phyloP scores from a whole-genome alignment of 2,113 vertebrate species.

The Pterophyllum scalare region DNA sequence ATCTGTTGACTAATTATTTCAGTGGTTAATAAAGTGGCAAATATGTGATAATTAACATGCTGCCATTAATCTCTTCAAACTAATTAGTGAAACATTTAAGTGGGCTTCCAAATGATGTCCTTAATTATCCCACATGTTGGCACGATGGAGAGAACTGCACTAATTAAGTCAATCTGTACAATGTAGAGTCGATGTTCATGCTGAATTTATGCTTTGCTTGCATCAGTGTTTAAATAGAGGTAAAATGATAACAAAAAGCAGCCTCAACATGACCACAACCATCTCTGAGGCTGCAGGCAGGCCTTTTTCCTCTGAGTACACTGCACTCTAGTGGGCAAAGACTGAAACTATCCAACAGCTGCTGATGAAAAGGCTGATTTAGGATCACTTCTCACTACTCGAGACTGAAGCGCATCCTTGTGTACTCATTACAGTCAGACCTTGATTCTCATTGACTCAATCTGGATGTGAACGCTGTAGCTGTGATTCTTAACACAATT shows the following conservation, averaged over 20 bases:
- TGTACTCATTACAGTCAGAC: neutral
- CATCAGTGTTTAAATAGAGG: neutral
- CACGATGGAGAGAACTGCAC: neutral
- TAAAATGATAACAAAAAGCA: neutral
- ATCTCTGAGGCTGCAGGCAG: neutral
- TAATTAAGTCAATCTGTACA: neutral
- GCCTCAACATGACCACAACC: neutral
- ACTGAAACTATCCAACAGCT: conserved; percentile 12
- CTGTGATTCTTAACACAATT: neutral
- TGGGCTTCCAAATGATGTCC: conserved; percentile 10
- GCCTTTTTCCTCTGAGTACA: conserved; percentile 45
- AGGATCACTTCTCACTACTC: neutral
- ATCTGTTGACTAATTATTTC: conserved; percentile 15
- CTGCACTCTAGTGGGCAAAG: conserved; percentile 75
- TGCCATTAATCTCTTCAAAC: conserved; percentile 26
- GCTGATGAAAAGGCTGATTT: neutral
- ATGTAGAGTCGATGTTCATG: neutral
- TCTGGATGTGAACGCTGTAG: neutral
- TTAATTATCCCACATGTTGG: conserved; percentile 9
- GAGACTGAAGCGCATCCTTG: neutral
- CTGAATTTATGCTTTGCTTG: neutral
- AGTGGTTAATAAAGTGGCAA: conserved; percentile 22
- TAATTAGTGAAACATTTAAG: conserved; percentile 29
- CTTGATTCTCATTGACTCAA: neutral
- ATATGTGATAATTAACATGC: conserved; percentile 7